Base-by-base conservation (phyloP, 1,140 invertebrate genomes). In the Pseudomyrmex dendroicus region DNA sequence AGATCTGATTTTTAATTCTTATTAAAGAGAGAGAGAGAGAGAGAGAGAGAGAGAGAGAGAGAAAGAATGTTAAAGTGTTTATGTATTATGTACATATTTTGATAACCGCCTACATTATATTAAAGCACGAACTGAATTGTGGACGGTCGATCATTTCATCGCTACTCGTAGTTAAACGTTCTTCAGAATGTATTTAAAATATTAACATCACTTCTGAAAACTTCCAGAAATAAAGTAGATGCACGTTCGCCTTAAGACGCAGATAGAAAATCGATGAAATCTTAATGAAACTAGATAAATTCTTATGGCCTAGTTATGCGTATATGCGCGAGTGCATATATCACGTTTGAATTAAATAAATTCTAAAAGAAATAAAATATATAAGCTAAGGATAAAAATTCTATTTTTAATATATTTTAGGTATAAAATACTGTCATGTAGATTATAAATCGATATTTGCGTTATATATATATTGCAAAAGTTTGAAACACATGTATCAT, bases 51-150 rank as follows among this genome's bases (percentile, higher is more conserved):
- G 4, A 61, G 56, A 64, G 15, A 83, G 20, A 56, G 20, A 17
- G 20, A 50, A 59, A 48, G 35, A 54, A 8, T 54, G 50, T 57
- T 12, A 83, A 46, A 20, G 20, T 76, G 70, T 83, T 86, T 86
- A 83, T 59, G 56, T 63, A n/a, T n/a, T n/a, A n/a, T n/a, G 61
- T 80, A 80, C 67, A 35, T 35, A 35, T 35, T 86, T 86, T 46
- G 57, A 4, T 64, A 78, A 20, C 8, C 22, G 8, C 57, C 64
- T 59, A 48, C 9, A 35, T 66, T 66, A 59, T 83, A 63, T 52
- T n/a, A 15, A 0, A 35, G 17, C 44, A 82, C 70, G 62, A 57
- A 74, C n/a, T 12, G 22, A 86, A 35, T 44, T 73, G 25, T 80
- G 82, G 44, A 48, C 59, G 13, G 50, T 76, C 72, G 13, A 48